Base-by-base conservation (phyloP, 2,797 vertebrate species). In the Lophotriccus pileatus region DNA sequence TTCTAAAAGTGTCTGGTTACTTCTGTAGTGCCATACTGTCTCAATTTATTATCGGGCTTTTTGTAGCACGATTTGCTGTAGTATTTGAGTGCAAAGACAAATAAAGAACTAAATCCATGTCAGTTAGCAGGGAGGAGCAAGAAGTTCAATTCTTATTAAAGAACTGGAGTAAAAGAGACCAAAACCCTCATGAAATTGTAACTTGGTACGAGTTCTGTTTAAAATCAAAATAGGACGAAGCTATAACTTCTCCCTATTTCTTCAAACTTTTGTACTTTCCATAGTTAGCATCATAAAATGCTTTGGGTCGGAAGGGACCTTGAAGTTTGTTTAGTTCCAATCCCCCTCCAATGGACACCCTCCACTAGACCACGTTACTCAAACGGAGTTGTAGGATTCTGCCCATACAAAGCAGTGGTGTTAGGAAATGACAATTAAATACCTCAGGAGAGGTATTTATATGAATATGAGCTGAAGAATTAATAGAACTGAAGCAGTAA, bases 291-390 rank as follows among this genome's bases (percentile, higher is more conserved):
- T 39, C 21, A 1, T 32, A 22, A 64, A 46, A 20, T 34, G 18
- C 12, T 39, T 77, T 64, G 37, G 17, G 50, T 69, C 76, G 43
- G 28, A 64, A 44, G 17, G 24, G 12, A 22, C 14, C 14, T 27
- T 58, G 11, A 70, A 52, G 24, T 46, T 46, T 0, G 0, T 64
- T 77, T 27, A 13, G 8, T 72, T 84, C 30, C 50, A 84, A 39
- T 16, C 1, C 3, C 5, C 5, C n/a, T 58, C 37, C 30, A 15
- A 2, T 23, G 14, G 28, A 10, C 58, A 36, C 70, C 30, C 50
- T 50, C 30, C 21, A 46, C 30, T 20, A 20, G 5, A 32, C 12
- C 28, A 44, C 0, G 0, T 30, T 63, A 28, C 23, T 69, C 43
- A 63, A 55, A 17, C 22, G 11, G 18, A 24, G 30, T 32, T 53